Evolutionary conservation across 37 sponge, comb jelly and placozoan species (phyloP).

Genomic region (Theonella swinhoei): DNA sequence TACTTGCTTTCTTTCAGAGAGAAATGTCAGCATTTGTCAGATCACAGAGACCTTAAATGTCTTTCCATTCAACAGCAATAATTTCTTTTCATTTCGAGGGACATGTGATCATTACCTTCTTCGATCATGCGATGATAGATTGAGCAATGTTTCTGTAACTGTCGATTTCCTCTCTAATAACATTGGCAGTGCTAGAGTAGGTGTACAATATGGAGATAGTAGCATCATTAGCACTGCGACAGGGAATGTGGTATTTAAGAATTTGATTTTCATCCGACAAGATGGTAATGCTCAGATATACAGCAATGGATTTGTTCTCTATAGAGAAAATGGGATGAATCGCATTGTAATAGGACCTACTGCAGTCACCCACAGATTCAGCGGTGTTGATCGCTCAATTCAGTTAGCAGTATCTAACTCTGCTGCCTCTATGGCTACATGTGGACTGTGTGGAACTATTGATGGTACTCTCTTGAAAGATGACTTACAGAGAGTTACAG

Average conservation of each 20-base stretch:
- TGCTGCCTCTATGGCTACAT: not conserved
- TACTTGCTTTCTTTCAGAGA: too few species aligned
- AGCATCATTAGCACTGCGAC: constrained; percentile 12
- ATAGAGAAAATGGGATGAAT: not conserved
- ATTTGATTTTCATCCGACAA: not conserved
- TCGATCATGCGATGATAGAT: constrained; percentile 11
- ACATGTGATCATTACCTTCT: constrained; percentile 49
- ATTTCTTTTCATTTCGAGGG: constrained; percentile 28
- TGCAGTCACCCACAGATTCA: not conserved
- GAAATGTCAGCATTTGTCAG: not conserved
- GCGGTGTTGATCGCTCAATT: not conserved
- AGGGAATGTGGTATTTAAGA: not conserved
- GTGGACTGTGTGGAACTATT: constrained; percentile 52
- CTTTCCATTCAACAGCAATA: constrained; percentile 3
- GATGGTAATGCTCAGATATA: not conserved
- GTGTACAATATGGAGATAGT: not conserved
- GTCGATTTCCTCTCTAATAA: constrained; percentile 37
- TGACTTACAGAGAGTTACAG: constrained; percentile 19
- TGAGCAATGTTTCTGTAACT: constrained; percentile 48
- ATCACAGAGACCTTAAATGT: constrained; percentile 28
- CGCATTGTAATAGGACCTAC: not conserved
- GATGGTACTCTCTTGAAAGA: constrained; percentile 3
- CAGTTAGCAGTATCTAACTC: not conserved
- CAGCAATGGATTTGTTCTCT: not conserved
- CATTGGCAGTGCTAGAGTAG: constrained; percentile 40